phyloP scores from a whole-genome alignment of 2,113 vertebrate genomes.

The Felis catus region F.catus_Fca126_mat1.0 CM031418.1:88896001-88896500 shows the following conservation, averaged over 20 bases:
- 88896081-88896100: background rate
- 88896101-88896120: background rate
- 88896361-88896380: background rate
- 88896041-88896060: background rate
- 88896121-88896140: background rate
- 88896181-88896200: background rate
- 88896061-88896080: background rate
- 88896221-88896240: background rate
- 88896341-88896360: background rate
- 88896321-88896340: background rate
- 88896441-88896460: background rate
- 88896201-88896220: background rate
- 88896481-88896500: background rate
- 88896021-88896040: background rate
- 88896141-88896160: background rate
- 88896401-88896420: background rate
- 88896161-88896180: background rate
- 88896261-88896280: background rate
- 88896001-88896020: background rate
- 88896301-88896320: slow-evolving; percentile 22
- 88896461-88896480: background rate
- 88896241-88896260: background rate
- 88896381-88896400: background rate
- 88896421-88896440: background rate
- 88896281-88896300: background rate